Conservation (phyloP, 2,113 vertebrate species). For the Tretioscincus oriximinensis region DNA sequence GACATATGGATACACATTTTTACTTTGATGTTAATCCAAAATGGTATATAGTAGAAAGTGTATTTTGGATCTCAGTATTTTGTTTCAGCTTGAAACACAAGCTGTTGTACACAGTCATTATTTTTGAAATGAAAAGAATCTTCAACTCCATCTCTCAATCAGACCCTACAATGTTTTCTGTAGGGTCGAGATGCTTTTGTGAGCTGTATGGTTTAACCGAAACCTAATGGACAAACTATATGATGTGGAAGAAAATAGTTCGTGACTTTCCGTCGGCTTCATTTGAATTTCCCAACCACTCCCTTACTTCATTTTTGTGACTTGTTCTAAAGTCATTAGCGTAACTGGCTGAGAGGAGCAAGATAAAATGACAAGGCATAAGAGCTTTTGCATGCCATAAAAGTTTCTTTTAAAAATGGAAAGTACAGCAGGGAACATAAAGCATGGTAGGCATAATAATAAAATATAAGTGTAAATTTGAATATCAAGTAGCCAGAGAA, state of each 20-base stretch:
- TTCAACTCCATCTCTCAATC: neutral
- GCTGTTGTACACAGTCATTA: neutral
- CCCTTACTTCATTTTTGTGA: neutral
- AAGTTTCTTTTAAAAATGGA: conserved; percentile 20
- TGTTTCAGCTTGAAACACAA: no score
- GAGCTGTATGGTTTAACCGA: neutral
- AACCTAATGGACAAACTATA: neutral
- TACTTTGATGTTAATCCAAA: no score
- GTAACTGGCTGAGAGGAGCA: conserved; percentile 8
- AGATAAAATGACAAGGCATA: neutral
- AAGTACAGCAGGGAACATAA: conserved; percentile 16
- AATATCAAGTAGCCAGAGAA: conserved; percentile 32
- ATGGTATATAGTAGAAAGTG: no score
- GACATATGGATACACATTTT: no score
- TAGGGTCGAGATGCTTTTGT: neutral
- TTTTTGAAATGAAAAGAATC: neutral
- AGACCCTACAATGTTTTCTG: neutral
- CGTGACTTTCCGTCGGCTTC: neutral
- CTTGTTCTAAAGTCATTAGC: conserved; percentile 2
- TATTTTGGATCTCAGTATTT: no score
- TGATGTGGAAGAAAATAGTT: neutral
- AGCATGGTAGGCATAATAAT: neutral
- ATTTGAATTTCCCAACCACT: neutral
- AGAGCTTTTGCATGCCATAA: neutral
- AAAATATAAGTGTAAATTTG: conserved; percentile 27